A percentile compares a stretch with the other conserved stretches of the same genome.
Evolutionary conservation across 2,113 vertebrate genomes (phyloP).

Genomic region (Oreocharis arfaki): DNA sequence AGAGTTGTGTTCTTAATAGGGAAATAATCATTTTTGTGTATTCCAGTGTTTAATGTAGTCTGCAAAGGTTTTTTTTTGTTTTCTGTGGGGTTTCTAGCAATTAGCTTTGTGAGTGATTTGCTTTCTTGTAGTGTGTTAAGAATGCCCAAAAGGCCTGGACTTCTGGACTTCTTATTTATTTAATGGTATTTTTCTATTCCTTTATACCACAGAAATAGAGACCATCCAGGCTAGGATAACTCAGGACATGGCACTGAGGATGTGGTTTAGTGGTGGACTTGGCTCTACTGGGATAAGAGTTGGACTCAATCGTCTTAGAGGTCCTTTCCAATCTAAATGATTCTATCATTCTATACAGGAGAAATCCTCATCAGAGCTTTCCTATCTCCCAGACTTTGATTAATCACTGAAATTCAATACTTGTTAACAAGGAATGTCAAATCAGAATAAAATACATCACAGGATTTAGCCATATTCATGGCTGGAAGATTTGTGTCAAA

Average conservation of each 20-base stretch:
- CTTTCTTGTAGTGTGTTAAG: neutral
- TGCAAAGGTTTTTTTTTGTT: neutral
- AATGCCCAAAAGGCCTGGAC: neutral
- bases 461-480: neutral
- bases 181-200: neutral
- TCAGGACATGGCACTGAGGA: neutral
- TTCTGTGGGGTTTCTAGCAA: neutral
- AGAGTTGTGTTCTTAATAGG: neutral
- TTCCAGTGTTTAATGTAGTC: neutral
- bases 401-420: neutral
- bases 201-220: neutral
- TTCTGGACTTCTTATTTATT: neutral
- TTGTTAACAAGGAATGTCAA: neutral
- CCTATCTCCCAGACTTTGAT: neutral
- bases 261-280: neutral
- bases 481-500: neutral
- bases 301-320: neutral
- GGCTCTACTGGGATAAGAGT: neutral
- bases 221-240: neutral
- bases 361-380: neutral
- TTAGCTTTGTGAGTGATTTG: neutral
- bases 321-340: neutral
- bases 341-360: neutral
- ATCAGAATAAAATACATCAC: neutral
- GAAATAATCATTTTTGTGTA: neutral